Evolutionary conservation across 2,113 vertebrate genomes (phyloP), one percentile per base, ranked within the genome.

Genomic region (Onychostruthus taczanowskii): DNA sequence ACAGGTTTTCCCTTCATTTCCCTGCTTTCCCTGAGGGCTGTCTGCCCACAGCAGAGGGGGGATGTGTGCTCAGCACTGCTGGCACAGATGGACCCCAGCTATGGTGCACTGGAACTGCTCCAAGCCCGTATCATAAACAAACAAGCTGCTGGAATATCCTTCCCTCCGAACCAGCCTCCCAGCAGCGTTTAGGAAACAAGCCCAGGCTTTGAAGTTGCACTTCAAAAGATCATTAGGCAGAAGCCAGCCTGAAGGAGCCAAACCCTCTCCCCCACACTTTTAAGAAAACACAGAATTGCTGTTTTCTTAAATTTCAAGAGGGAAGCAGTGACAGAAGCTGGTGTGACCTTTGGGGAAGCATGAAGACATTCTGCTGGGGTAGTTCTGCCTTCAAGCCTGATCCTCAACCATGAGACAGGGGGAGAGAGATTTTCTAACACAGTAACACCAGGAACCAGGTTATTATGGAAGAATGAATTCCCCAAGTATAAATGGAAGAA

Each of bases 141-240:
- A 93, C 63, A 85, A 91, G 79, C 67, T 0, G 2, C 88, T 68
- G 35, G 44, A 87, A 78, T 59, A 89, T 78, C 61, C 84, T 66
- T 75, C 91, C 73, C 77, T 72, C 87, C 3, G 0, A 90, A 63
- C 0, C 2, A 82, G 90, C 79, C 72, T 86, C 73, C 86, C 56
- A 20, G 77, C 83, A 78, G 91, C 1, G 6, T 31, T 59, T 49
- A 82, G 91, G 77, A 89, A 96, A 85, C 81, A 44, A 91, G 84
- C 52, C 77, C 28, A 33, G 0, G 17, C 93, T 94, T 96, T 97
- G 94, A 97, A 92, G 89, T 39, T 70, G 53, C 53, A 90, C 82
- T 90, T 95, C 90, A 94, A 83, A 97, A 93, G 87, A 82, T 27
- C 1, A 1, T 37, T 46, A 82, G 39, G 82, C 85, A 94, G 82